Evolutionary conservation across 2,113 vertebrate species (phyloP), one percentile per base, ranked within the genome.

Genomic region (Strix uralensis): DNA sequence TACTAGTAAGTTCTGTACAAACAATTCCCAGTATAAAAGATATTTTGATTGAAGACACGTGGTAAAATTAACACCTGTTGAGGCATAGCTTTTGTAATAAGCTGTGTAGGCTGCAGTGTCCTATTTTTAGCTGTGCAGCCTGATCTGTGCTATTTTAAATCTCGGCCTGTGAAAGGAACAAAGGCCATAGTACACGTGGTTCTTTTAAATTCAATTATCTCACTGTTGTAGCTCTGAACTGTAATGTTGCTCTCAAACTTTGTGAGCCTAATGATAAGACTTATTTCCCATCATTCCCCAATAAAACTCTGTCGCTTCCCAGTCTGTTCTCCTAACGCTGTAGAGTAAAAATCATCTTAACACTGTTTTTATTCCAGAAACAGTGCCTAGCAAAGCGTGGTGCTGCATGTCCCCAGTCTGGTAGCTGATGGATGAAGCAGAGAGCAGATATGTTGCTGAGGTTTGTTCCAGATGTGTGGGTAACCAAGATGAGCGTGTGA

Each of bases 1-100:
- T 52, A 1, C 6, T 9, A 0, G 1, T 9, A 7, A 59, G 8
- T 42, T 78, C 29, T 54, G 27, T 5, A 1, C 10, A 0, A 36
- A 7, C 25, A 66, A 0, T 17, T 74, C 16, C 16, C 15, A 21
- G 8, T 20, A 5, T 10, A 6, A 51, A 55, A 63, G 38, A 11
- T 59, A 4, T 15, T 67, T 46, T 58, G 21, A 10, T 49, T 74
- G 58, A 55, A 57, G 18, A 4, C 15, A 47, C 9, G 3, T 36
- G 52, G 11, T 61, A 29, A 40, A 78, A 70, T 34, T 12, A 73
- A 8, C 30, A 52, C 42, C 51, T 62, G 46, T 69, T 49, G 91
- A 30, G 58, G 72, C 49, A 30, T 7, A 30, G 49, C 32, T 70
- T 30, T 78, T 85, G 49, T 27, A 17, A 23, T 61, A 32, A 51